phyloP scores from a whole-genome alignment of 1,140 invertebrate genomes.

The Pseudomyrmex concolor region DNA sequence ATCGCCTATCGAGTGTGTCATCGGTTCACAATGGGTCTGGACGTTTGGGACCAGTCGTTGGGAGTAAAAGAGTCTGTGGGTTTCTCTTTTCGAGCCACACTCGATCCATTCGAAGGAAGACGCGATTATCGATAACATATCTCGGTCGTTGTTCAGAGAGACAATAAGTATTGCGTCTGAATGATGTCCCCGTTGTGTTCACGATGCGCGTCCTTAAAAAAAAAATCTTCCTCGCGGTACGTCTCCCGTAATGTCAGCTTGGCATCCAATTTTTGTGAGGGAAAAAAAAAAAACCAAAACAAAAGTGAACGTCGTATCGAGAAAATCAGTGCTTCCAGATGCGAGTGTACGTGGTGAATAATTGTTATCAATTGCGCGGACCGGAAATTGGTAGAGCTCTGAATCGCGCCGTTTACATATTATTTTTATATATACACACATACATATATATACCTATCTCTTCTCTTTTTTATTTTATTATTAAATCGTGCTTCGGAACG shows the following conservation, averaged over 20 bases:
- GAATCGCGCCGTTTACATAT: conserved; percentile 10
- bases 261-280: conserved; percentile 18
- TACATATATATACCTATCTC: not conserved
- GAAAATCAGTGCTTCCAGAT: conserved; percentile 55
- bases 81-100: conserved; percentile 47
- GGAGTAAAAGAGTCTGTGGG: not conserved
- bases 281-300: not conserved
- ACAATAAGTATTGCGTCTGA: conserved; percentile 26
- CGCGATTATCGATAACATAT: conserved; percentile 33
- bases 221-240: conserved; percentile 30
- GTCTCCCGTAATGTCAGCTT: not conserved
- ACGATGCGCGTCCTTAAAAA: not conserved
- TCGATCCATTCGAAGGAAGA: conserved; percentile 41
- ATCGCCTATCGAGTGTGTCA: conserved; percentile 30
- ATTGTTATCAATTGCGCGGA: conserved; percentile 34
- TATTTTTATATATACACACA: conserved; percentile 18
- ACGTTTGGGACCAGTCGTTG: conserved; percentile 51
- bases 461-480: conserved; percentile 21
- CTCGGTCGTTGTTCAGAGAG: conserved; percentile 32
- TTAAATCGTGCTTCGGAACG: conserved; percentile 18
- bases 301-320: conserved; percentile 31
- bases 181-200: conserved; percentile 47
- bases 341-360: conserved; percentile 23
- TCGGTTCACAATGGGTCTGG: conserved; percentile 38
- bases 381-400: conserved; percentile 25